Percentiles rank a stretch among this genome's conserved stretches.
These are phyloP conservation scores for Nycticorax nycticorax DNA, from an alignment of 2,113 vertebrate species.

Conservation along the genomic window DNA sequence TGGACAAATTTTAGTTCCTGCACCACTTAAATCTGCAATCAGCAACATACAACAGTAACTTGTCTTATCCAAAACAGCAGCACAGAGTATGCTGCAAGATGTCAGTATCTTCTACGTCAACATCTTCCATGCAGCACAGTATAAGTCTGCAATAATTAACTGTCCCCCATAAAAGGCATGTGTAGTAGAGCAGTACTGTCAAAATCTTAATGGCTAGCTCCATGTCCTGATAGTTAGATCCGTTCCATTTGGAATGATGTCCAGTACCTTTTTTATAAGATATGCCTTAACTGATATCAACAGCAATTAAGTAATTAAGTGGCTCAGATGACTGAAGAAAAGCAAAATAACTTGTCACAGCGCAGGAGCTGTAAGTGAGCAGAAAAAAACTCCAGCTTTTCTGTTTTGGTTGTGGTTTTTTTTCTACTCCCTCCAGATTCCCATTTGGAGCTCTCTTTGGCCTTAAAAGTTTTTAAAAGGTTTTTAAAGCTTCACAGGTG, in stretches of 20 bases:
- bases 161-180: background rate
- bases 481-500: background rate
- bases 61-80: background rate
- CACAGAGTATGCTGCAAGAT: background rate
- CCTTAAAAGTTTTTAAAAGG: background rate
- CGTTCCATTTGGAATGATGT: background rate
- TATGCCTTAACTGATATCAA: background rate
- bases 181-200: background rate
- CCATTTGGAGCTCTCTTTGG: background rate
- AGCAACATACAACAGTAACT: background rate
- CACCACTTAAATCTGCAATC: background rate
- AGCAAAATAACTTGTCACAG: background rate
- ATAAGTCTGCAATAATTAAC: background rate
- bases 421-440: rapidly evolving
- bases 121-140: background rate
- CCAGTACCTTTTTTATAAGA: background rate
- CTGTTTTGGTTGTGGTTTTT: no score
- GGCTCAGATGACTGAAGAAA: background rate
- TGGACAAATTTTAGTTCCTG: background rate
- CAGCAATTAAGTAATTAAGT: background rate
- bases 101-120: background rate
- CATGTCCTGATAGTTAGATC: background rate
- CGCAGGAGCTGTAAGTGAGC: background rate
- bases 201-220: background rate
- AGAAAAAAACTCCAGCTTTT: background rate